Evolutionary conservation across 2,113 vertebrate genomes (phyloP).

Genomic region (Aspidoscelis tigris): DNA sequence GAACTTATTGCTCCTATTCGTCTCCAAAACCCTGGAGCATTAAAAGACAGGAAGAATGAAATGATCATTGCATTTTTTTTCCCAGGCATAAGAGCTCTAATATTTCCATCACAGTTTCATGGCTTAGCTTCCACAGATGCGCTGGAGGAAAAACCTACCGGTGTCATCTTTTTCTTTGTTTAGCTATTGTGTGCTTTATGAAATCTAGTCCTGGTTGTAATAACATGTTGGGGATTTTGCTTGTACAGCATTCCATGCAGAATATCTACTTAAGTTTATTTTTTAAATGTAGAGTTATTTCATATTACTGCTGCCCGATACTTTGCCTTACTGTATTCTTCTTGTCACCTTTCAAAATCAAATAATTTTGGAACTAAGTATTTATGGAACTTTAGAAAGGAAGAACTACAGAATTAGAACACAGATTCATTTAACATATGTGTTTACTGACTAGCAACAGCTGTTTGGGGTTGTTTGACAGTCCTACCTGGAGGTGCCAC

Average conservation of each 20-base stretch:
- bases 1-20: constrained; percentile 98
- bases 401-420: not conserved
- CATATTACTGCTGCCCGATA: constrained; percentile 41
- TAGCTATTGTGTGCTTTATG: constrained; percentile 70
- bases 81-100: constrained; percentile 84
- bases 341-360: constrained; percentile 33
- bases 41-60: constrained; percentile 91
- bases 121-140: constrained; percentile 72
- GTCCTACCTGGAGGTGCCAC: not conserved
- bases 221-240: constrained; percentile 72
- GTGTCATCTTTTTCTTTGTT: constrained; percentile 74
- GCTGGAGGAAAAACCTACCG: constrained; percentile 66
- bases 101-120: constrained; percentile 89
- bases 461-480: not conserved
- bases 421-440: not conserved
- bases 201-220: constrained; percentile 67
- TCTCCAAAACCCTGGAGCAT: constrained; percentile 97
- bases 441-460: not conserved
- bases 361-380: constrained; percentile 57
- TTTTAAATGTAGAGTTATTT: constrained; percentile 44
- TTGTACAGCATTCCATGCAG: constrained; percentile 60
- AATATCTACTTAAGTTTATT: constrained; percentile 60
- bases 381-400: not conserved
- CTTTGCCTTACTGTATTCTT: not conserved
- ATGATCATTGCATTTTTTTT: constrained; percentile 86